A percentile compares a stretch with the other conserved stretches of the same genome.
Conservation (phyloP, 2,888 invertebrate species). For the Pemphredon lugubris region DNA sequence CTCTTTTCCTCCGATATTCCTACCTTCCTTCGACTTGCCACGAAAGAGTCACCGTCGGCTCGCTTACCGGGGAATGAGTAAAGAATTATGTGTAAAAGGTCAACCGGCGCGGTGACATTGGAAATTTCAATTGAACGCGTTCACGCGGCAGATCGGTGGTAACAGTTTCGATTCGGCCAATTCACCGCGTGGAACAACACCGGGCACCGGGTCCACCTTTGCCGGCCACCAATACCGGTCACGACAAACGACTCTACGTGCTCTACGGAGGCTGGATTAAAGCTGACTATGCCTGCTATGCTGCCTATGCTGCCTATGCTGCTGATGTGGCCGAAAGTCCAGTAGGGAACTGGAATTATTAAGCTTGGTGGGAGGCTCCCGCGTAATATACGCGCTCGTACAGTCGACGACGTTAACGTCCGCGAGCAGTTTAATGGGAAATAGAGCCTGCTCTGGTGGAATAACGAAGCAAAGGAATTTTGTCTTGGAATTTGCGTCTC, state of each 20-base stretch:
- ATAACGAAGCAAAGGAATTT: not conserved
- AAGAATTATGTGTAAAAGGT: conserved; percentile 6
- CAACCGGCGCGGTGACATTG: not conserved
- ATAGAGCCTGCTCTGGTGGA: not conserved
- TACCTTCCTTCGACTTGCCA: too few relatives aligned
- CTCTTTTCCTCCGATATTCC: too few relatives aligned
- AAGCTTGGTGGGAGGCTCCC: conserved; percentile 50
- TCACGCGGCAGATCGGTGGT: not conserved
- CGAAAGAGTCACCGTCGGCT: not conserved
- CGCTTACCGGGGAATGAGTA: not conserved
- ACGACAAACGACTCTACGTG: not conserved
- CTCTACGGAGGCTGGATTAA: conserved; percentile 31
- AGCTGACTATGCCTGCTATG: conserved; percentile 27
- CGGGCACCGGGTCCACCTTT: too few relatives aligned
- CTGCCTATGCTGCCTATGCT: too few relatives aligned
- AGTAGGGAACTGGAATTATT: conserved; percentile 59
- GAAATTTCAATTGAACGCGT: not conserved
- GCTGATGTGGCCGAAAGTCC: conserved; percentile 58
- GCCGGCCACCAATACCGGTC: too few relatives aligned
- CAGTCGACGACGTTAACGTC: conserved; percentile 58
- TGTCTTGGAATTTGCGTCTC: not conserved
- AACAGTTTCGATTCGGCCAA: not conserved
- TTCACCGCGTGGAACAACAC: conserved; percentile 14
- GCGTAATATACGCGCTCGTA: conserved; percentile 48
- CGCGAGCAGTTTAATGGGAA: not conserved